Evolutionary conservation across 2,888 invertebrate genomes (phyloP).

Genomic region (Plusia festucae): DNA sequence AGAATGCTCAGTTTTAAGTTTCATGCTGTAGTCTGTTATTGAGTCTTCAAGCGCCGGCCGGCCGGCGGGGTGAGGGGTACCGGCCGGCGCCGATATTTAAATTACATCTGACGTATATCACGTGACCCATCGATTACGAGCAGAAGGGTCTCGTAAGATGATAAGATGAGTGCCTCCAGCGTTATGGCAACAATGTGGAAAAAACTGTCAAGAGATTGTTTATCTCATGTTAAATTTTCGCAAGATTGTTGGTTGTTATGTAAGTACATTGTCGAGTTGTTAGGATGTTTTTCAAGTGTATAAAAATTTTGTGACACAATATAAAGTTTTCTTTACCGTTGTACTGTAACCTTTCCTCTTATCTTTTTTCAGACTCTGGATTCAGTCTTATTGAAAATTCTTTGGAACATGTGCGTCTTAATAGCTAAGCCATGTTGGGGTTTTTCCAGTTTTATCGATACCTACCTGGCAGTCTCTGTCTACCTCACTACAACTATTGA

Average conservation of each 20-base stretch:
- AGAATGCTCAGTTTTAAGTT: slow-evolving; percentile 10
- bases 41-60: slow-evolving; percentile 59
- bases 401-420: slow-evolving; percentile 13
- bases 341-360: background rate
- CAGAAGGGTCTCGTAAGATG: slow-evolving; percentile 22
- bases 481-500: slow-evolving; percentile 71
- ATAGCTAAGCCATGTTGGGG: slow-evolving; percentile 34
- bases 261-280: slow-evolving; percentile 28
- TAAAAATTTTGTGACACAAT: background rate
- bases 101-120: slow-evolving; percentile 64
- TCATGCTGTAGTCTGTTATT: slow-evolving; percentile 40
- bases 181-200: slow-evolving; percentile 26
- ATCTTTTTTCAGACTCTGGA: background rate
- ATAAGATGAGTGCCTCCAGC: slow-evolving; percentile 17
- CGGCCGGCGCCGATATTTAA: slow-evolving; percentile 63
- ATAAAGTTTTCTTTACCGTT: background rate
- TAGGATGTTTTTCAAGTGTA: background rate
- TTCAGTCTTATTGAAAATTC: background rate
- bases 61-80: slow-evolving; percentile 57
- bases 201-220: slow-evolving; percentile 25
- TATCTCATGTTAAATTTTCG: slow-evolving; percentile 5
- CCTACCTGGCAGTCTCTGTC: slow-evolving; percentile 49
- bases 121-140: slow-evolving; percentile 61
- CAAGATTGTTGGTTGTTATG: slow-evolving; percentile 37
- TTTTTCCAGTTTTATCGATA: slow-evolving; percentile 37